Percentiles rank a stretch among this genome's conserved stretches.
Evolutionary conservation across 2,797 vertebrate genomes (phyloP).

Genomic region (Otolemur crassicaudatus): DNA sequence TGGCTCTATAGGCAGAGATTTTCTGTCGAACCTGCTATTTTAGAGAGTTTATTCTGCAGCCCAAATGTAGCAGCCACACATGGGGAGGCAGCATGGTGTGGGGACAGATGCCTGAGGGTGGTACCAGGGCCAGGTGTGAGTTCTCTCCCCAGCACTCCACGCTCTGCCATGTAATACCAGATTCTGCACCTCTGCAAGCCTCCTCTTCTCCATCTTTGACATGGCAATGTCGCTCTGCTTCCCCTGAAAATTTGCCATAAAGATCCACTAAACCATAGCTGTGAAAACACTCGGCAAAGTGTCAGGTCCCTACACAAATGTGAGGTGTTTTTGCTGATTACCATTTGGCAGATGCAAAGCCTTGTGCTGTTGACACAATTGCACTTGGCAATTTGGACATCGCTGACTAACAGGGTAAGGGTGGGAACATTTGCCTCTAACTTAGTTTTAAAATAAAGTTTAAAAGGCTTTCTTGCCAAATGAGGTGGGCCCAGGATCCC

Average conservation of each 20-base stretch:
- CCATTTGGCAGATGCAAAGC: constrained; percentile 75
- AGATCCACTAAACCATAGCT: constrained; percentile 37
- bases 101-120: neutral
- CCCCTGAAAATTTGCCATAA: neutral
- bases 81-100: neutral
- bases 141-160: neutral
- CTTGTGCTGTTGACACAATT: constrained; percentile 65
- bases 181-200: neutral
- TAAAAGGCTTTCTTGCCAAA: constrained; percentile 19
- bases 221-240: neutral
- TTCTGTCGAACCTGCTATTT: neutral
- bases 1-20: neutral
- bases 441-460: constrained; percentile 62
- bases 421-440: constrained; percentile 71
- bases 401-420: constrained; percentile 18
- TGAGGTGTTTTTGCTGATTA: neutral
- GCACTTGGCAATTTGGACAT: constrained; percentile 72
- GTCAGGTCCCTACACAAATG: constrained; percentile 38
- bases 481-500: neutral
- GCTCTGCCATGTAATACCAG: neutral
- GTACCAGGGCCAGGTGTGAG: neutral
- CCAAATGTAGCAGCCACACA: neutral
- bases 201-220: constrained; percentile 59
- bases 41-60: neutral
- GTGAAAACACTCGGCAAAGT: constrained; percentile 43